Evolutionary conservation across 2,888 invertebrate species (phyloP).

Genomic region (Hesperia comma): DNA sequence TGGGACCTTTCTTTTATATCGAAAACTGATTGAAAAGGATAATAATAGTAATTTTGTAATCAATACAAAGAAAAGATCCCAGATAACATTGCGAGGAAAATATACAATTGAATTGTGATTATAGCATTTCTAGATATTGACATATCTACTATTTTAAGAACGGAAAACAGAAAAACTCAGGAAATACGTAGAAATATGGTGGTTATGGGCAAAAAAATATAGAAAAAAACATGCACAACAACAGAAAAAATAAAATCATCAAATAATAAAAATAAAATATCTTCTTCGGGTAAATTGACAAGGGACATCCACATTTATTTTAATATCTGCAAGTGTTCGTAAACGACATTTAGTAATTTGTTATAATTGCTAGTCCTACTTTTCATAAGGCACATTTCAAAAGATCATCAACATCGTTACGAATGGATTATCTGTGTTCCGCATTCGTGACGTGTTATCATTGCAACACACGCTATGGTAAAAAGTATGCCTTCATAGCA

Average conservation of each 20-base stretch:
- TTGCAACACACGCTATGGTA: constrained; percentile 29
- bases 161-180: constrained; percentile 26
- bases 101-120: constrained; percentile 3
- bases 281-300: background rate
- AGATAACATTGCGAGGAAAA: constrained; percentile 9
- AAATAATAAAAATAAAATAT: constrained; percentile 1
- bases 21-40: background rate
- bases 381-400: constrained; percentile 5
- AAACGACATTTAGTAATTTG: background rate
- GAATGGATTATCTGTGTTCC: constrained; percentile 28
- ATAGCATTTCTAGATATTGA: constrained; percentile 10
- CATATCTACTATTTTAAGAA: constrained; percentile 9
- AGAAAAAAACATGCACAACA: constrained; percentile 66
- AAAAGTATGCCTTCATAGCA: constrained; percentile 32
- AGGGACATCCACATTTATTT: constrained; percentile 1
- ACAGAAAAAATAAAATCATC: constrained; percentile 48
- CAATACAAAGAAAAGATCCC: constrained; percentile 14
- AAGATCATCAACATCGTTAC: constrained; percentile 30
- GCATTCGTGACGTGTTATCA: constrained; percentile 31
- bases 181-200: constrained; percentile 62
- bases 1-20: constrained; percentile 11
- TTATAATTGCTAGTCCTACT: constrained; percentile 1
- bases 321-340: background rate
- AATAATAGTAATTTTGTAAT: background rate
- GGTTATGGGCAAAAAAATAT: constrained; percentile 68